Base-by-base conservation (phyloP, 2,888 invertebrate species). In the Andrena praecox region DNA sequence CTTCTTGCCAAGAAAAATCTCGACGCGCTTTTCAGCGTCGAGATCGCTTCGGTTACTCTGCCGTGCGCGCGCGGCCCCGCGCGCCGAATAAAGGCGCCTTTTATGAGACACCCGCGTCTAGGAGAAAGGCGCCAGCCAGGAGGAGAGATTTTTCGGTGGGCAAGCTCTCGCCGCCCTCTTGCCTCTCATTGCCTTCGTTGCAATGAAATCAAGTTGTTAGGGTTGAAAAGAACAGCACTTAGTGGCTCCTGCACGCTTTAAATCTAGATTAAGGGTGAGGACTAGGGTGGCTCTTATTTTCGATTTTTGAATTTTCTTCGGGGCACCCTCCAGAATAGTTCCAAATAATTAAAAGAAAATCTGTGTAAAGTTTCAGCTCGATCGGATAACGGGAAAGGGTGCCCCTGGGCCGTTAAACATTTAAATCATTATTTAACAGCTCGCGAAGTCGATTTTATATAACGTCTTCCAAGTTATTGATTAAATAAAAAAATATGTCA, bases 1-100 rank as follows among this genome's bases (percentile, higher is more conserved):
- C 76, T 42, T 83, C 63, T 63, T 81, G 90, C 86, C 87, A 87
- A 86, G 87, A 87, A 87, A 86, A 82, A 85, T 87, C 87, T 84
- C 79, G 69, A 78, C 85, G 85, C 80, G 86, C 84, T 86, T 87
- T 86, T 74, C 83, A 84, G 29, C 76, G 69, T 79, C 77, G 59
- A 68, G 66, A 77, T 20, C 74, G 67, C 56, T 35, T 56, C 60
- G 52, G 27, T 42, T 42, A 42, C 12, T 24, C 27, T 1, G 31
- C 56, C 27, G 56, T n/a, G 42, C 62, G 69, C 75, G 66, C 80
- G 82, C 70, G 78, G 81, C 69, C 78, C 52, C 70, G 48, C 80
- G 78, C 83, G 67, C 50, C 77, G 79, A 79, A 85, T 86, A 84
- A 82, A 83, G 56, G 75, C 72, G 50, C 29, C 64, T 78, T 80